A percentile compares a stretch with the other conserved stretches of the same genome.
Evolutionary conservation across 2,797 vertebrate genomes (phyloP).

Genomic region (Rhabdomys pumilio): DNA sequence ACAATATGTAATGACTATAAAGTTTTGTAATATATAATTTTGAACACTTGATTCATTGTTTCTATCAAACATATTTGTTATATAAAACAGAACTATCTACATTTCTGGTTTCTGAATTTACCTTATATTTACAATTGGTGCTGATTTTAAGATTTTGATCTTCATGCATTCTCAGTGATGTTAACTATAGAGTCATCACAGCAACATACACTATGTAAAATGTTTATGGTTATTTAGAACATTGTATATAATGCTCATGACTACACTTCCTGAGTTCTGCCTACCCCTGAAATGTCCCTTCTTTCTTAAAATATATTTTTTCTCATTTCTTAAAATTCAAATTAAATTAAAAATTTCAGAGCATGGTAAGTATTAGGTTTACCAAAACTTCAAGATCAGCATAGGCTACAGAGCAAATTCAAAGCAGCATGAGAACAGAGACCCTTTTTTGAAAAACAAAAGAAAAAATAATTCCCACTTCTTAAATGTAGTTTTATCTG

Average conservation of each 20-base stretch:
- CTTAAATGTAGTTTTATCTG: background rate
- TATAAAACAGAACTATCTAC: conserved; percentile 23
- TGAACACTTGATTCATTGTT: background rate
- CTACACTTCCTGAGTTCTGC: background rate
- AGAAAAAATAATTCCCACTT: background rate
- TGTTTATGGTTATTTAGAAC: background rate
- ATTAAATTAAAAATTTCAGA: background rate
- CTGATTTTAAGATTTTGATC: conserved; percentile 26
- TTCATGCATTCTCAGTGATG: background rate
- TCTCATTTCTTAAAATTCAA: background rate
- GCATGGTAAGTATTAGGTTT: background rate
- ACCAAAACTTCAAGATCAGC: background rate
- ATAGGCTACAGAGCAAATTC: background rate
- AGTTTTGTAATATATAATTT: conserved; percentile 9
- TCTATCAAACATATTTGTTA: conserved; percentile 40
- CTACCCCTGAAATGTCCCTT: background rate
- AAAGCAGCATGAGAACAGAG: background rate
- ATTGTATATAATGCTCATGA: background rate
- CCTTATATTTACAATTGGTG: background rate
- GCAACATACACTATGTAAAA: background rate
- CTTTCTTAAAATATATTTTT: conserved; percentile 1
- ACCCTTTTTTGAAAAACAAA: background rate
- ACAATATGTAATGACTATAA: background rate
- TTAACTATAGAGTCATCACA: conserved; percentile 35
- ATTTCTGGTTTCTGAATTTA: background rate